Percentiles rank a stretch among this genome's conserved stretches.
These are phyloP conservation scores for Pantherophis vulpinus DNA, from an alignment of 2,797 vertebrate genomes.

Conservation along the genomic window DNA sequence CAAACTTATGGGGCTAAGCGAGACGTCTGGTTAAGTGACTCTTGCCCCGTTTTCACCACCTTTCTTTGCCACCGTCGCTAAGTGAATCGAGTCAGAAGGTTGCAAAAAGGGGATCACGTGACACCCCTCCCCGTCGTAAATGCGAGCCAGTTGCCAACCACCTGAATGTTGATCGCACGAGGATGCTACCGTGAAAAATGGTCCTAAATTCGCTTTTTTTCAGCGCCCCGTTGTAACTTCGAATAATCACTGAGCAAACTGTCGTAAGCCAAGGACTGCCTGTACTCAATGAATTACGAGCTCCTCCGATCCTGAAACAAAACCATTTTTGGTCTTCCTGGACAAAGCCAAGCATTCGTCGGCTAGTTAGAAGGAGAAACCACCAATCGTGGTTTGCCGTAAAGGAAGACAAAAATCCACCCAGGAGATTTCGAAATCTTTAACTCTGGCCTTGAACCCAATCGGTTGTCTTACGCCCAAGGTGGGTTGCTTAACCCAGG, in stretches of 20 bases:
- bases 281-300: not conserved
- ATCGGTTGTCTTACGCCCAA: accelerated
- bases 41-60: too few relatives aligned
- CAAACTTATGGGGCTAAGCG: too few relatives aligned
- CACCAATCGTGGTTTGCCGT: not conserved
- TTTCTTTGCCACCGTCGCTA: too few relatives aligned
- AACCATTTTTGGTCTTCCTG: not conserved
- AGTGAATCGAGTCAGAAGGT: not conserved
- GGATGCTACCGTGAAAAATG: not conserved
- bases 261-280: too few relatives aligned
- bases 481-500: not conserved
- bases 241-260: too few relatives aligned
- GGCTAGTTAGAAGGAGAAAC: not conserved
- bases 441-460: not conserved
- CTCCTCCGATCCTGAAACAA: not conserved
- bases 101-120: too few relatives aligned
- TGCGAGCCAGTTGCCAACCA: not conserved
- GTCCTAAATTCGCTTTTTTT: not conserved
- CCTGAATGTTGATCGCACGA: not conserved
- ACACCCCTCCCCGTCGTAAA: not conserved
- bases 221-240: not conserved
- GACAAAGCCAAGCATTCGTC: too few relatives aligned
- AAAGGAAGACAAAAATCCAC: not conserved
- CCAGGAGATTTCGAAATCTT: not conserved
- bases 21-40: too few relatives aligned